These are phyloP conservation scores for Platichthys flesus DNA, from an alignment of 2,113 vertebrate genomes.

Conservation along the genomic window DNA sequence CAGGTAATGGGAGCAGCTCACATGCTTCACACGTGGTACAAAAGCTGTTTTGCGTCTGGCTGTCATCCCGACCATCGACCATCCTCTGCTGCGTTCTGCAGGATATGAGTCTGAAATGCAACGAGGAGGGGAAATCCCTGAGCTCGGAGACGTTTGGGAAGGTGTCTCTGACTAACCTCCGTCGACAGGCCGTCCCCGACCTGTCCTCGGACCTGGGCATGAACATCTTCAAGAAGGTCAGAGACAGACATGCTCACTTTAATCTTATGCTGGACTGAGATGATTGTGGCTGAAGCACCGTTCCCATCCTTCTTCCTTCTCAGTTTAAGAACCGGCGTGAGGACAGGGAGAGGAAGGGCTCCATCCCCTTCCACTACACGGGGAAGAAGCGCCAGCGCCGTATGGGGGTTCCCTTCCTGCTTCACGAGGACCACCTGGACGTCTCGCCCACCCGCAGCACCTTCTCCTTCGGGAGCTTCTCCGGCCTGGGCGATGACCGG, in stretches of 20 bases:
- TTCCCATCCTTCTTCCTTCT: background rate
- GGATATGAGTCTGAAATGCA: constrained; percentile 97
- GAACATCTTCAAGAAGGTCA: constrained; percentile 98
- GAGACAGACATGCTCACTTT: background rate
- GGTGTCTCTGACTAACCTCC: constrained; percentile 93
- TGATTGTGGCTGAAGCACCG: background rate
- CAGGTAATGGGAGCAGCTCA: constrained; percentile 80
- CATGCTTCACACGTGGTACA: background rate
- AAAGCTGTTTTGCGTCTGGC: background rate
- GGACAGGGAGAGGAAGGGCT: constrained; percentile 95
- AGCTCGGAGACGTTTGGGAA: constrained; percentile 94
- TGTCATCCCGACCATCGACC: background rate
- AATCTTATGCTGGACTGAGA: too few species aligned
- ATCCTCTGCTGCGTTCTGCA: constrained; percentile 59
- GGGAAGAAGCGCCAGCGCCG: constrained; percentile 95
- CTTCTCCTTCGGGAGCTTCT: constrained; percentile 97
- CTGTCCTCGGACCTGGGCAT: constrained; percentile 96
- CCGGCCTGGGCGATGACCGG: constrained; percentile 93
- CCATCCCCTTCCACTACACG: constrained; percentile 93
- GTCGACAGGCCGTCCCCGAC: constrained; percentile 94
- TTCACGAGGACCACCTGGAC: constrained; percentile 95
- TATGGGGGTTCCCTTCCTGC: constrained; percentile 95
- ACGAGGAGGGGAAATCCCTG: constrained; percentile 94
- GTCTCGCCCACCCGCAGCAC: constrained; percentile 97
- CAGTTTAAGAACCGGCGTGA: constrained; percentile 97